Evolutionary conservation across 2,797 vertebrate genomes (phyloP).

Genomic region (Agapornis canus): DNA sequence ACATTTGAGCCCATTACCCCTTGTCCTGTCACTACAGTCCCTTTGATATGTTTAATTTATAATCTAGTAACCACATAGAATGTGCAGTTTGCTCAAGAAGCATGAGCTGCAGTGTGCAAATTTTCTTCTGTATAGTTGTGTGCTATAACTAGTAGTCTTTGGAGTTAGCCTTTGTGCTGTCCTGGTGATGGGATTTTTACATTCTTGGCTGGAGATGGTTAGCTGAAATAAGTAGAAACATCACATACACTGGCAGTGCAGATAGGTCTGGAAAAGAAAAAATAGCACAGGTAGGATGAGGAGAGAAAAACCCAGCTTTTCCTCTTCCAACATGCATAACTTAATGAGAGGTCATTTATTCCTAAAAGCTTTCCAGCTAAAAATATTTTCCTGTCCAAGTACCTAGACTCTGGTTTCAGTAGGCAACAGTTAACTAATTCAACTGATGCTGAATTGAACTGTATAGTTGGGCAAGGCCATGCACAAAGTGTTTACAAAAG

Average conservation of each 20-base stretch:
- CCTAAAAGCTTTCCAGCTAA: not conserved
- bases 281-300: not conserved
- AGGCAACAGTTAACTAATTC: not conserved
- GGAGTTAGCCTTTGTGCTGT: not conserved
- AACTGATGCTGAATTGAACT: not conserved
- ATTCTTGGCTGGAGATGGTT: not conserved
- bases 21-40: not conserved
- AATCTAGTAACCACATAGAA: not conserved
- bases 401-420: not conserved
- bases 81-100: not conserved
- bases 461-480: not conserved
- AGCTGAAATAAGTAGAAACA: not conserved
- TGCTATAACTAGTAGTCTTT: not conserved
- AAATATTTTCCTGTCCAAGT: not conserved
- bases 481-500: not conserved
- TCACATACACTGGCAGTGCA: not conserved
- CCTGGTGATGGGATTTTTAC: not conserved
- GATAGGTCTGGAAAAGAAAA: not conserved
- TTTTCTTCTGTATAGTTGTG: not conserved
- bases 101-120: rapidly evolving
- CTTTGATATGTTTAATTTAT: not conserved
- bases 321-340: not conserved
- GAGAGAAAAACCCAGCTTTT: not conserved
- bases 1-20: too few species aligned
- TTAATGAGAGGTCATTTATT: not conserved